Conservation (phyloP, 2,888 invertebrate species). For the Aphodius granarius region DNA sequence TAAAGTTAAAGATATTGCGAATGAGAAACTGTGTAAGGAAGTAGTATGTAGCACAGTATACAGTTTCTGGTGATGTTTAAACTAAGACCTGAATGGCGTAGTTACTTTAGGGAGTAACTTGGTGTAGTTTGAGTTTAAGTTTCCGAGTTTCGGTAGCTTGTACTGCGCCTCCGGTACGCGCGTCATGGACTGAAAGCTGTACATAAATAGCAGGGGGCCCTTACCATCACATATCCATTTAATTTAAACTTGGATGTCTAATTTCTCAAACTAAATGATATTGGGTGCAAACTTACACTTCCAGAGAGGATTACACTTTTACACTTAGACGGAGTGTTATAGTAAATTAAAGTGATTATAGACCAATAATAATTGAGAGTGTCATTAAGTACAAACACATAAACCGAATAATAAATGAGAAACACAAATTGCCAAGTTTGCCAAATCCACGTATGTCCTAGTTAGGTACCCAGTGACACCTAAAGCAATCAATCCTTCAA, state of each 20-base stretch:
- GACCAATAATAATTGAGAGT: no score
- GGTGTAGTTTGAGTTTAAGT: not conserved
- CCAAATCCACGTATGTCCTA: not conserved
- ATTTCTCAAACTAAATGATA: not conserved
- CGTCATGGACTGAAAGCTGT: not conserved
- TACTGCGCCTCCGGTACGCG: not conserved
- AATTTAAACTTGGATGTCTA: not conserved
- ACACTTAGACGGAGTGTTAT: not conserved
- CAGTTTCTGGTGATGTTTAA: constrained; percentile 9
- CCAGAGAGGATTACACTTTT: not conserved
- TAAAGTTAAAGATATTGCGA: constrained; percentile 14
- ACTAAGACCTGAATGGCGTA: constrained; percentile 11
- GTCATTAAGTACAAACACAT: no score
- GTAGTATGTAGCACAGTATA: constrained; percentile 3
- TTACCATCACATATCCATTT: not conserved
- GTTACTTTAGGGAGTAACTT: not conserved
- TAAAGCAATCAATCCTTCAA: constrained; percentile 10
- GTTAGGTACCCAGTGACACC: not conserved
- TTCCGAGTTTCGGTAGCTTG: not conserved
- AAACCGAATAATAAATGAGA: not conserved
- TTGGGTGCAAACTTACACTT: not conserved
- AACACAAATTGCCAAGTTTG: not conserved
- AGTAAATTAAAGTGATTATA: not conserved
- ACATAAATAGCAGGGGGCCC: not conserved
- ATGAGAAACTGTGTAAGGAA: constrained; percentile 5